Conservation (phyloP, 2,888 invertebrate species). For the Phymatocera aterrima region DNA sequence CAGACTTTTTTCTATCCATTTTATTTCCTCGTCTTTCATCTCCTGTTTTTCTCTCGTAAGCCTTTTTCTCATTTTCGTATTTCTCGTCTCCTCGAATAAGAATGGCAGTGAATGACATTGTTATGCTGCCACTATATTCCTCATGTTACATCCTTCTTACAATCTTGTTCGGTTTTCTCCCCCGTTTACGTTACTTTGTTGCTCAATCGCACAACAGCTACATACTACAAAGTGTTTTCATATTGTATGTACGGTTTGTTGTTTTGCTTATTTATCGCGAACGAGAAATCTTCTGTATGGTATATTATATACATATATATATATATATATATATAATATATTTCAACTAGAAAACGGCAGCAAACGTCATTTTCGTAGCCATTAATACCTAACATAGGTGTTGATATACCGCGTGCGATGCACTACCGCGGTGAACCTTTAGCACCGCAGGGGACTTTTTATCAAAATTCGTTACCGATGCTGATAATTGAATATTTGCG, state of each 20-base stretch:
- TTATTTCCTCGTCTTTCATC: not conserved
- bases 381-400: not conserved
- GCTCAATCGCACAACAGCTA: no score
- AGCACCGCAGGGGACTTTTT: not conserved
- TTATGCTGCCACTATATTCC: no score
- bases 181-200: no score
- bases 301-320: no score
- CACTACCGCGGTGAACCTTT: not conserved
- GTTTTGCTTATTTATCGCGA: no score
- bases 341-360: not conserved
- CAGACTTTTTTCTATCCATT: not conserved
- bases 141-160: no score
- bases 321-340: not conserved
- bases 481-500: slow-evolving; percentile 19
- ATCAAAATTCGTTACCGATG: slow-evolving; percentile 10
- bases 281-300: no score
- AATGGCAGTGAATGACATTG: no score
- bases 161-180: no score
- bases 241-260: no score
- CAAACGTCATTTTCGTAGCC: not conserved
- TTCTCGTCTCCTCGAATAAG: no score
- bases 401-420: not conserved
- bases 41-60: not conserved
- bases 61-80: not conserved
- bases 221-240: no score